Evolutionary conservation across 2,113 vertebrate species (phyloP), one percentile per base, ranked within the genome.

Genomic region (Camelus dromedarius): DNA sequence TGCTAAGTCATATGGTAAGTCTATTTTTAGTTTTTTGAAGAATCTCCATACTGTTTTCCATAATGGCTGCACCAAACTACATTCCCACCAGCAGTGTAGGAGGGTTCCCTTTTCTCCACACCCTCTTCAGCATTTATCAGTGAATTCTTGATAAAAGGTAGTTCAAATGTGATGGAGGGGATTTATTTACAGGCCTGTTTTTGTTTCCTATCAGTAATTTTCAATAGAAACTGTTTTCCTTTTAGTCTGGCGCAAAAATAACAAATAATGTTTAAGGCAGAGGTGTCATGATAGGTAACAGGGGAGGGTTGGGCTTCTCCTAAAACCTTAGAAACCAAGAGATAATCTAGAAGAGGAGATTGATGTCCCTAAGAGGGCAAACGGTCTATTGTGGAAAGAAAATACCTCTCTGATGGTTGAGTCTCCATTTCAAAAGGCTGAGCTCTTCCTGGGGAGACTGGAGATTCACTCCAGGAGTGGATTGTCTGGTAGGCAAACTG

Each of bases 191-290:
- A 67, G 58, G 67, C 14, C 56, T 91, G n/a, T 6, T 70, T 67
- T 54, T 80, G 70, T 60, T 80, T 52, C 35, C n/a, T 22, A 35
- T 50, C 11, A 38, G 52, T 83, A 52, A 73, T 77, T 97, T 96
- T 85, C 42, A 62, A 8, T 72, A 72, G 67, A 69, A 93, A 50
- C 77, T 67, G 19, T 91, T 93, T 91, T 88, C 54, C 62, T 28
- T 97, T 91, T 80, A 75, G 84, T 42, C 42, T 91, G 94, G 46
- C 62, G 60, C 50, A 42, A 92, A 60, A 96, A 84, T 92, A 66
- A 88, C 72, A 93, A 77, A 77, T 52, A 38, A 83, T 82, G 50
- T 58, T 62, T 81, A 46, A 95, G 64, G 26, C 69, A 46, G 67
- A 62, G 35, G 26, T 48, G 28, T 85, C 35, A 5, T 67, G 24